Base-by-base conservation (phyloP, 2,888 invertebrate genomes). In the Odontomyia ornata region DNA sequence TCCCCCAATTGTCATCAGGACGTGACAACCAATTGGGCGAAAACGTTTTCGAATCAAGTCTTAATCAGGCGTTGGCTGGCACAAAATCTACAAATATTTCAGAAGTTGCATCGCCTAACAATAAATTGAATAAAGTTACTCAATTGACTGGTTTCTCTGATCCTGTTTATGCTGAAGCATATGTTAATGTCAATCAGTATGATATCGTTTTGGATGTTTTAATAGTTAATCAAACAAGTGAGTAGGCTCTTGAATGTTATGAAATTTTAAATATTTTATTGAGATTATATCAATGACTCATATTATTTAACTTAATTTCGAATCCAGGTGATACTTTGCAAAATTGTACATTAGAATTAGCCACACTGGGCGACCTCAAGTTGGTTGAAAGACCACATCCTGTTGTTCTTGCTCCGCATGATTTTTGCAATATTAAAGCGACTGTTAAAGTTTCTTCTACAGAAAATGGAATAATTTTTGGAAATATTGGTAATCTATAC, bases 141-240 rank as follows among this genome's bases (percentile, higher is more conserved):
- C 99, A 99, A 87, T 89, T 99, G 83, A 99, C 99, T 2, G 99
- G 99, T 15, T 99, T 99, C 88, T 98, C 98, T 0, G 99, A 99
- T 89, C 99, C 99, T 0, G 98, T 99, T 79, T 99, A 99, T 87
- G 97, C 99, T 0, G 99, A 99, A 88, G 99, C 99, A n/a, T 96
- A 99, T 84, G 99, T 99, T 1, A 94, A 99, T 86, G 99, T 99
- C 81, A 98, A 98, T 88, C 98, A 98, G 86, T 98, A 98, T 88
- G 99, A 99, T 86, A 98, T 99, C 82, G 98, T 99, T 62, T 90
- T 99, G 60, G 99, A 99, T 87, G 98, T 99, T 56, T 90, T 99
- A 28, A 93, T 99, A 80, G 98, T 98, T 30, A 99, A 99, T 88
- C 99, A 99, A 89, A 99, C 99, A 15, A 92, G 92, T 92, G 78